Conservation (phyloP, 2,113 vertebrate genomes). For the Paramisgurnus dabryanus region DNA sequence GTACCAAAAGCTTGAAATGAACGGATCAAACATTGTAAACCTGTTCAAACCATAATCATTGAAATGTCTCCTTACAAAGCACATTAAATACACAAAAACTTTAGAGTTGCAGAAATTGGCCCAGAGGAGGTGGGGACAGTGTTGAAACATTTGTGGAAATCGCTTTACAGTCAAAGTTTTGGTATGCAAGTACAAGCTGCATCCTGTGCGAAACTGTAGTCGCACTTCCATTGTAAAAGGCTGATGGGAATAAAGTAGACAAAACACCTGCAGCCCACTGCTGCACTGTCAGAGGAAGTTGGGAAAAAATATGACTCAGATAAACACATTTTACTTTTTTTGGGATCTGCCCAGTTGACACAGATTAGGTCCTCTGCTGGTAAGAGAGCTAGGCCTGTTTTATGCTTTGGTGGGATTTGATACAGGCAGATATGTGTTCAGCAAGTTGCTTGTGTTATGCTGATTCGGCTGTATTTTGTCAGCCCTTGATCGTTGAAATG, state of each 20-base stretch:
- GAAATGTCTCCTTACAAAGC: neutral
- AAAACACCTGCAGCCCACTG: slow-evolving; percentile 87
- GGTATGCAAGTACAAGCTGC: slow-evolving; percentile 45
- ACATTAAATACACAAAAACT: neutral
- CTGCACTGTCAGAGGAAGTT: slow-evolving; percentile 85
- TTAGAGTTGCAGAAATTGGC: neutral
- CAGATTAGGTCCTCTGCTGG: slow-evolving; percentile 57
- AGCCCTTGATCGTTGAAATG: slow-evolving; percentile 11
- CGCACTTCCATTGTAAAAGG: slow-evolving; percentile 38
- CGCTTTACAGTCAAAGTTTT: neutral
- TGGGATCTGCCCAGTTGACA: slow-evolving; percentile 80
- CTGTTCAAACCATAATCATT: too few relatives aligned
- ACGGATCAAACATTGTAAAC: neutral
- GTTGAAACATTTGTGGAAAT: slow-evolving; percentile 33
- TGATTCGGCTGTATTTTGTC: slow-evolving; percentile 17
- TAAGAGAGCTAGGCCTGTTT: too few relatives aligned
- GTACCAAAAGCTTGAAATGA: neutral
- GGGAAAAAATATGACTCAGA: slow-evolving; percentile 82
- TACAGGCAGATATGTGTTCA: slow-evolving; percentile 1
- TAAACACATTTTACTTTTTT: slow-evolving; percentile 82
- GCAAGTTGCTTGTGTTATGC: slow-evolving; percentile 12
- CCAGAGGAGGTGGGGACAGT: neutral
- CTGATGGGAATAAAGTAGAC: slow-evolving; percentile 68
- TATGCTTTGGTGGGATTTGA: neutral
- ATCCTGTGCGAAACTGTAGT: slow-evolving; percentile 55